Conservation (phyloP, 2,888 invertebrate species). For the Melanostoma scalare region DNA sequence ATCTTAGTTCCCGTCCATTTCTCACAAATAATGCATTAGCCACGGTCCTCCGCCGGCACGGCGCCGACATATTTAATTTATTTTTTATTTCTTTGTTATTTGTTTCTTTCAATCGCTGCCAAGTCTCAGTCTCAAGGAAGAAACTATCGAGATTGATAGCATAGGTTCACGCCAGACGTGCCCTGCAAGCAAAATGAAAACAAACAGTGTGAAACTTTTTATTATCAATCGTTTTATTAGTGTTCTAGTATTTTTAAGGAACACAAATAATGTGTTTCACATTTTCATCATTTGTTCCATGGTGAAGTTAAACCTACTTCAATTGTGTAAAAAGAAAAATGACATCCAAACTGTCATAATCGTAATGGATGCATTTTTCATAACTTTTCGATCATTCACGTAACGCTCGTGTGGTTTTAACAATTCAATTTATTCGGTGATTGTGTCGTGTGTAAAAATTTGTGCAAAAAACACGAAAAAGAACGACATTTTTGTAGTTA, state of each 20-base stretch:
- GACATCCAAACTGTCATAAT: conserved; percentile 58
- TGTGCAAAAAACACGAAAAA: conserved; percentile 62
- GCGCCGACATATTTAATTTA: too few relatives aligned
- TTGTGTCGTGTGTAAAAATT: conserved; percentile 32
- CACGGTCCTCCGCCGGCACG: too few relatives aligned
- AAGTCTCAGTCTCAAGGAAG: neutral
- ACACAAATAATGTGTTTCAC: neutral
- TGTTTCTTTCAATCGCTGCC: too few relatives aligned
- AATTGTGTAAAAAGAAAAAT: conserved; percentile 17
- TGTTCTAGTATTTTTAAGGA: too few relatives aligned
- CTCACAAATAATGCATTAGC: too few relatives aligned
- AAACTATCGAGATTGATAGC: conserved; percentile 48
- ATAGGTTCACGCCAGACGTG: conserved; percentile 64
- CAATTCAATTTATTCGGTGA: conserved; percentile 14
- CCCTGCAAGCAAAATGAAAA: conserved; percentile 48
- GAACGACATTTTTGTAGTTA: conserved; percentile 71
- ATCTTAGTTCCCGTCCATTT: too few relatives aligned
- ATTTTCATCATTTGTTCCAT: conserved; percentile 1
- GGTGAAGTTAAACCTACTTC: conserved; percentile 14
- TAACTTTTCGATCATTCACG: conserved; percentile 64
- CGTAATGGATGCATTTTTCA: conserved; percentile 64
- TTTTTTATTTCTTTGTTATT: too few relatives aligned
- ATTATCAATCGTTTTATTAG: neutral
- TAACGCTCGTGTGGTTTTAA: conserved; percentile 77
- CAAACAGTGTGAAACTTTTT: conserved; percentile 34